phyloP scores from a whole-genome alignment of 2,113 vertebrate genomes.

The Chaetorhynchus papuensis region DNA sequence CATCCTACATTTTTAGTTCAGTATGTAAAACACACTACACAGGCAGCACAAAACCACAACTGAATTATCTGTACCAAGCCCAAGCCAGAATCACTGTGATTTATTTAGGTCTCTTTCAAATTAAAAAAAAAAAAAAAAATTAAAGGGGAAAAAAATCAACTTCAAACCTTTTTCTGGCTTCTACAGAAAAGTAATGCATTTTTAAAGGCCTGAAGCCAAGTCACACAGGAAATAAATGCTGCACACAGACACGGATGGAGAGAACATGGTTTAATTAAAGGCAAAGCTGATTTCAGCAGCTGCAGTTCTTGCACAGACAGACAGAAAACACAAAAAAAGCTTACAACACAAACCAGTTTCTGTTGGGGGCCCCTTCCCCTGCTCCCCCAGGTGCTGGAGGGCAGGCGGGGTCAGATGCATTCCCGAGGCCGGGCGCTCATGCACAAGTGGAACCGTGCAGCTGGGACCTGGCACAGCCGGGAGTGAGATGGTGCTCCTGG shows the following conservation, averaged over 20 bases:
- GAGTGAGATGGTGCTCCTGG: constrained; percentile 43
- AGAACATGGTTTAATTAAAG: constrained; percentile 92
- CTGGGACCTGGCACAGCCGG: constrained; percentile 48
- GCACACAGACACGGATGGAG: constrained; percentile 70
- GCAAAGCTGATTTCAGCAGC: constrained; percentile 89
- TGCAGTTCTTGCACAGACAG: constrained; percentile 85
- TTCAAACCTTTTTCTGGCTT: not conserved
- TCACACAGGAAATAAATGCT: constrained; percentile 3
- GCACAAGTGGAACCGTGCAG: constrained; percentile 72
- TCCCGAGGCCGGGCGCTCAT: constrained; percentile 76
- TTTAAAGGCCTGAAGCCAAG: not conserved
- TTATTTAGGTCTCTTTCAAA: not conserved
- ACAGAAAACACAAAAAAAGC: constrained; percentile 80
- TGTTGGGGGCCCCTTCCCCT: constrained; percentile 55
- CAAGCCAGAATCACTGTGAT: not conserved
- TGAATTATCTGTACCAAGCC: not conserved
- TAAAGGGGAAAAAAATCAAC: not conserved
- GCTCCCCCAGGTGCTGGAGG: constrained; percentile 16
- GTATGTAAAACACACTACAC: not conserved
- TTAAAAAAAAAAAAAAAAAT: not conserved
- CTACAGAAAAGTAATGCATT: not conserved
- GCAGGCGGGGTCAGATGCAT: constrained; percentile 22
- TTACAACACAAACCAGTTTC: constrained; percentile 79
- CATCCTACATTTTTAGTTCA: not conserved
- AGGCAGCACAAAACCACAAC: not conserved